Conservation (phyloP, 2,888 invertebrate genomes). For the Eristalis tenax region DNA sequence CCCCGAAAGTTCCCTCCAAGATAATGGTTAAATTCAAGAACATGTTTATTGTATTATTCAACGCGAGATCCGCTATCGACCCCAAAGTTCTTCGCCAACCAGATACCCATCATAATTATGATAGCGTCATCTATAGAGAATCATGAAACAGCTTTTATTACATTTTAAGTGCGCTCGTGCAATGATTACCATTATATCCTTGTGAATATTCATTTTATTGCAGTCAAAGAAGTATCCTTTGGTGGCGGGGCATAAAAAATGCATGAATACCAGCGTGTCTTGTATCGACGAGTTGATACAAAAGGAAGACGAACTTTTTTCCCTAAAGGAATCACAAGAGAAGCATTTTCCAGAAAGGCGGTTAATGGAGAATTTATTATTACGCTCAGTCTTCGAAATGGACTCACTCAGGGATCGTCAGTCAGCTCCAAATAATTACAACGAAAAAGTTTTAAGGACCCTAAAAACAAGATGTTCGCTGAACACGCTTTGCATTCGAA, state of each 20-base stretch:
- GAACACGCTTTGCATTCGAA: neutral
- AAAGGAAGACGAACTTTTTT: neutral
- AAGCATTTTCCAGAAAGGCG: neutral
- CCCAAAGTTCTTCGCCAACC: neutral
- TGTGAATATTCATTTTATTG: conserved; percentile 11
- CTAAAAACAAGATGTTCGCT: neutral
- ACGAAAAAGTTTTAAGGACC: neutral
- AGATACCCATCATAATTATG: neutral
- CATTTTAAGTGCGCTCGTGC: neutral
- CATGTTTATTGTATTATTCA: neutral
- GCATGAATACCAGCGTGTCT: neutral
- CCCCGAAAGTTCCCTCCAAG: neutral
- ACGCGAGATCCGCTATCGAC: neutral
- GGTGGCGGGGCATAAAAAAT: neutral
- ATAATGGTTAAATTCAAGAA: neutral
- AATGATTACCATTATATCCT: conserved; percentile 6
- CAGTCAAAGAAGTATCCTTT: neutral
- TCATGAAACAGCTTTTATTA: neutral
- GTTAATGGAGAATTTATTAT: neutral
- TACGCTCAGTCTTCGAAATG: neutral
- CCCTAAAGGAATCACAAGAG: neutral
- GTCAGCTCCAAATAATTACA: neutral
- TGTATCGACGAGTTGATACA: neutral
- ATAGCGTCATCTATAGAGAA: neutral
- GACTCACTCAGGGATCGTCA: neutral